Base-by-base conservation (phyloP, 2,797 vertebrate genomes). In the Alfaro cultratus region DNA sequence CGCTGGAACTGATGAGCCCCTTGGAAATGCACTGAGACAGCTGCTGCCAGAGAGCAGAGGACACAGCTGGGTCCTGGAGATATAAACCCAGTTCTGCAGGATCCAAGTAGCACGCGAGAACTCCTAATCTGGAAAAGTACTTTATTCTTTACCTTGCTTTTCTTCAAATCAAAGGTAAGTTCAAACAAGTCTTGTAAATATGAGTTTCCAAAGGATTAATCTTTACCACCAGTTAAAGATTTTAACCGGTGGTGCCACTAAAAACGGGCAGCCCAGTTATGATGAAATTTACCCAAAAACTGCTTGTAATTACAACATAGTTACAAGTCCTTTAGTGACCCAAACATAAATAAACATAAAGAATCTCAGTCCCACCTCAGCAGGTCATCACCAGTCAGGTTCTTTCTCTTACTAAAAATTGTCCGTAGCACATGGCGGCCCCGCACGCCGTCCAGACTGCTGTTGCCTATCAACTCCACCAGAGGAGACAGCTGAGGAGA, bases 361-460 rank as follows among this genome's bases (percentile, higher is more conserved):
- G 45, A 73, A 18, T 84, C 23, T 77, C 13, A 8, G 23, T 72
- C 86, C 11, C 85, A 98, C 97, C 96, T 97, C 83, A 85, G 86
- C 46, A 97, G 87, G 41, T 92, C 86, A n/a, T 96, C 94, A 47
- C 90, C 88, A 0, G 96, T 96, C 21, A 97, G 92, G 75, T 95
- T 96, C 47, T 85, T 93, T 78, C 93, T 96, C 80, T 93, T 94
- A 87, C 91, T 95, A 60, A 95, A 96, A 82, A 97, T 89, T 45
- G 95, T 96, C 18, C 96, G 95, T 1, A 98, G 94, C 73, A 98
- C 94, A 34, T 97, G 96, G 34, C 95, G 96, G 26, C 97, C 97
- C 15, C 96, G 95, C 18, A 96, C 95, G 79, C 94, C 95, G 85
- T 97, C 97, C 80, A 98, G 94, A 81, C 94, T 97, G 89, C 94